Evolutionary conservation across 1,140 invertebrate genomes (phyloP).

Genomic region (Pseudoatta argentina): DNA sequence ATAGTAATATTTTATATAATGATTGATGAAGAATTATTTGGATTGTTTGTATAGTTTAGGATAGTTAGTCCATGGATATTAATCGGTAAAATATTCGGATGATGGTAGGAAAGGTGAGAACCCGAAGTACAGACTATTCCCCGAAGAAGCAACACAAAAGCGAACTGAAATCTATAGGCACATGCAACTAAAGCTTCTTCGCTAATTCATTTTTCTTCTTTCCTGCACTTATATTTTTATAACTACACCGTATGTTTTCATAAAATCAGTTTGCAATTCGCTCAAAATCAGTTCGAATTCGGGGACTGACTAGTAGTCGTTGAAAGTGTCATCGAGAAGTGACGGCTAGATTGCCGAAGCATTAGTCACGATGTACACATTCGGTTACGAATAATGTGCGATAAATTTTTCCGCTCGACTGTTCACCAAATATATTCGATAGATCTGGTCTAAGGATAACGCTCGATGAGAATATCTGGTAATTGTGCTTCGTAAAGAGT

Average conservation of each 20-base stretch:
- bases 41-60: conserved; percentile 32
- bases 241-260: conserved; percentile 12
- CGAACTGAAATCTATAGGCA: conserved; percentile 78
- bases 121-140: conserved; percentile 38
- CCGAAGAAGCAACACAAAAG: conserved; percentile 79
- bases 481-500: conserved; percentile 30
- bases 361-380: conserved; percentile 65
- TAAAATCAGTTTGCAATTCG: conserved; percentile 45
- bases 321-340: conserved; percentile 80
- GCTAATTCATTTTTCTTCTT: conserved; percentile 44
- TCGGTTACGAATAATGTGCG: conserved; percentile 46
- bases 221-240: neutral
- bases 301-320: conserved; percentile 86
- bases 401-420: conserved; percentile 20
- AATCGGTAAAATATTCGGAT: conserved; percentile 46
- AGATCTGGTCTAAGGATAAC: conserved; percentile 20
- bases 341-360: conserved; percentile 55
- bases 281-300: conserved; percentile 69
- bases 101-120: conserved; percentile 26
- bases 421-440: conserved; percentile 33
- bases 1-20: conserved; percentile 18
- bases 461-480: neutral
- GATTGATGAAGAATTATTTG: conserved; percentile 12
- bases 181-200: conserved; percentile 83
- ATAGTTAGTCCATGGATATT: conserved; percentile 38